These are phyloP conservation scores for Uropsilus gracilis DNA, from an alignment of 2,113 vertebrate species.

Conservation along the genomic window DNA sequence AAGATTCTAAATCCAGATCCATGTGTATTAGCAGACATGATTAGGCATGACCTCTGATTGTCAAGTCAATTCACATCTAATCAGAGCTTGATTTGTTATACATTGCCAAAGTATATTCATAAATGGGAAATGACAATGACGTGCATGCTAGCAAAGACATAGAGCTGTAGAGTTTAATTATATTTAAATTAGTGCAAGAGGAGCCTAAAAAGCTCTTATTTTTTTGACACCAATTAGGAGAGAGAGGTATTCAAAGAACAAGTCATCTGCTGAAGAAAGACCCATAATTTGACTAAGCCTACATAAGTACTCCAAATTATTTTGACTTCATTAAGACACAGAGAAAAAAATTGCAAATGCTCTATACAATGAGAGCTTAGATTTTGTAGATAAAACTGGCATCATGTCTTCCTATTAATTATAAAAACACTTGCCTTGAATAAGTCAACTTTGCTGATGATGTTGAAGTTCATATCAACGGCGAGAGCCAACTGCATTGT, in stretches of 20 bases:
- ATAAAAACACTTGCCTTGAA: constrained; percentile 90
- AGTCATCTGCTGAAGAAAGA: constrained; percentile 54
- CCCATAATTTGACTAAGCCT: background rate
- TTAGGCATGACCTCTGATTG: background rate
- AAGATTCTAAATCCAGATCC: background rate
- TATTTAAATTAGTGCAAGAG: constrained; percentile 63
- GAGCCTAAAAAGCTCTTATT: constrained; percentile 55
- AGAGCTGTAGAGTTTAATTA: constrained; percentile 39
- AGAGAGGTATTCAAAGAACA: constrained; percentile 43
- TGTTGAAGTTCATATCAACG: constrained; percentile 91
- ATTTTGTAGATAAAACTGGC: background rate
- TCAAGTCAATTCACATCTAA: background rate
- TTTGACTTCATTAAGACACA: constrained; percentile 61
- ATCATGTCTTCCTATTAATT: background rate
- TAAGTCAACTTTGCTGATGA: constrained; percentile 94
- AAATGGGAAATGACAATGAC: background rate
- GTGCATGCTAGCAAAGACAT: background rate
- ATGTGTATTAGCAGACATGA: background rate
- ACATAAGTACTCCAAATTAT: constrained; percentile 34
- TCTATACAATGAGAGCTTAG: background rate
- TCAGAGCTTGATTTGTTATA: background rate
- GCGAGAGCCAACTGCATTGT: constrained; percentile 93
- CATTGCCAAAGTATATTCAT: background rate
- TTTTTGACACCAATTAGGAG: constrained; percentile 51
- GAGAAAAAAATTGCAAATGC: background rate